phyloP scores from a whole-genome alignment of 2,888 invertebrate genomes.

The Drosophila paramelanica region DNA sequence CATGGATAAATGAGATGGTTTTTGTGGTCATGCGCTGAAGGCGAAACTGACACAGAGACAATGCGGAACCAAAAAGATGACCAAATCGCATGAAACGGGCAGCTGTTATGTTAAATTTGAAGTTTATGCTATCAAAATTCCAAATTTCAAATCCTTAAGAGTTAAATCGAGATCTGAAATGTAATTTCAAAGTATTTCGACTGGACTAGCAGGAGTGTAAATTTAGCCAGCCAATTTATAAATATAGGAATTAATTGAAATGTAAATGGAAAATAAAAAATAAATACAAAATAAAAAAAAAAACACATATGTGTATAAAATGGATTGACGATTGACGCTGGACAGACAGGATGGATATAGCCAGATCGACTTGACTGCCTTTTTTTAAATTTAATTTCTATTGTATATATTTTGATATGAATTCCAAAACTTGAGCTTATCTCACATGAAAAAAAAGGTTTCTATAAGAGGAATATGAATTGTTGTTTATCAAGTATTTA shows the following conservation, averaged over 20 bases:
- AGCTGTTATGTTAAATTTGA: slow-evolving; percentile 46
- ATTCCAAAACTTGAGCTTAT: too few relatives aligned
- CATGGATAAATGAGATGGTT: slow-evolving; percentile 80
- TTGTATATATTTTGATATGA: too few relatives aligned
- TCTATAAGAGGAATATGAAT: too few relatives aligned
- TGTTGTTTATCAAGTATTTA: too few relatives aligned
- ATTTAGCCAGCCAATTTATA: background rate
- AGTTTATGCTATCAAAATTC: slow-evolving; percentile 9
- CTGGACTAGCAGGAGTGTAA: background rate
- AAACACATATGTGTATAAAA: background rate
- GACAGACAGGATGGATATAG: too few relatives aligned
- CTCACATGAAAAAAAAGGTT: too few relatives aligned
- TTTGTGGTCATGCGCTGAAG: slow-evolving; percentile 64
- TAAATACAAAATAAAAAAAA: background rate
- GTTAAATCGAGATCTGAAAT: slow-evolving; percentile 1
- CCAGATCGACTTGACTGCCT: too few relatives aligned
- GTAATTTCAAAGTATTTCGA: background rate
- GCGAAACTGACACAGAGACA: slow-evolving; percentile 48
- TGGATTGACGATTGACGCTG: too few relatives aligned
- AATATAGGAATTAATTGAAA: slow-evolving; percentile 4
- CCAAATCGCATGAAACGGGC: slow-evolving; percentile 53
- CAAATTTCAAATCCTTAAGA: background rate
- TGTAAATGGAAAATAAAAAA: background rate
- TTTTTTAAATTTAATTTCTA: too few relatives aligned
- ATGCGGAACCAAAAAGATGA: slow-evolving; percentile 13